Evolutionary conservation across 2,888 invertebrate species (phyloP), one percentile per base, ranked within the genome.

Genomic region (Mesochorus sp.): DNA sequence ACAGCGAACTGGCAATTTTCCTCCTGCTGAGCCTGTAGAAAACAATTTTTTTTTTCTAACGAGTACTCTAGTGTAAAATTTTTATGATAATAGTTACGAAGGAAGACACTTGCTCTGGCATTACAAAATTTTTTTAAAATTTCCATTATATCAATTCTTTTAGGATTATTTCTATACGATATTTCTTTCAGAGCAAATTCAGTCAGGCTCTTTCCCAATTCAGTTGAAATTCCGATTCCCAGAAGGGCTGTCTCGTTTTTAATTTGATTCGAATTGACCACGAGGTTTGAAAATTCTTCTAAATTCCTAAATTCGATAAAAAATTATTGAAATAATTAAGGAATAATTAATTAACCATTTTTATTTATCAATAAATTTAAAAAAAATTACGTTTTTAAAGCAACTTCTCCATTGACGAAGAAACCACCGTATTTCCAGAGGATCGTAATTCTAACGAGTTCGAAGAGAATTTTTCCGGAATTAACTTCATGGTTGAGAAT

Each of bases 401-500:
- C 2, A 8, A 68, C 14, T 14, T 10, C 57, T 1, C 47, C 17
- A n/a, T 57, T 57, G 19, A 12, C 26, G 28, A 68, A 68, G 37
- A 68, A 47, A 44, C 68, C 68, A 21, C 68, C 68, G 47, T 68
- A 68, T 34, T 68, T 57, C 57, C 57, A 68, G 0, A 68, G 47
- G 0, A 24, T 47, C 44, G 68, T 37, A 14, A 49, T 31, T 68
- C 47, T 68, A 19, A 68, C 24, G 4, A 68, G 47, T 14, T 68
- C 57, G n/a, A 12, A 59, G 6, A 68, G 57, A 3, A 3, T 57
- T 47, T 21, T n/a, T 3, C 26, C 21, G 3, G 47, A 3, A 19
- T 68, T n/a, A n/a, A n/a, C 26, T 10, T 47, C 34, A 14, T 6
- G 2, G 44, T 57, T 6, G 14, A 68, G 34, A 19, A 68, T 31